Percentiles rank a stretch among this genome's conserved stretches.
phyloP scores from a whole-genome alignment of 2,888 invertebrate genomes.

The Cremastobaeus sp. region DNA sequence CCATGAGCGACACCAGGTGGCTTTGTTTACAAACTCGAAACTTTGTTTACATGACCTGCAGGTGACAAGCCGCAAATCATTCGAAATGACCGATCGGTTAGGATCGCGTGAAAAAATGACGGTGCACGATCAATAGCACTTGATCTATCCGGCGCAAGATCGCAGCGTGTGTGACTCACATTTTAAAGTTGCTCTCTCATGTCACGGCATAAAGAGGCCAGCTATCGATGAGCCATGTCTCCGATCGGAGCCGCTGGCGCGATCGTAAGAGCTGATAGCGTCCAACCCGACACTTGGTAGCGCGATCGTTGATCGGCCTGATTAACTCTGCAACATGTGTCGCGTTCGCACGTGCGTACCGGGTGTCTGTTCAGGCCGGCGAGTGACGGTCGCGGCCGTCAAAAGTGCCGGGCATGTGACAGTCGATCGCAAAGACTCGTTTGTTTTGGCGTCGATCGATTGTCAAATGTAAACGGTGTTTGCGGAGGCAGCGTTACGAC shows the following conservation, averaged over 20 bases:
- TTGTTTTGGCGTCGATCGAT: conserved; percentile 31
- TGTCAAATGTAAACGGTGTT: conserved; percentile 39
- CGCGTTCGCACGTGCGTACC: not conserved
- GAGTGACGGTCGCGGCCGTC: not conserved
- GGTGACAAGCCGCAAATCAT: not conserved
- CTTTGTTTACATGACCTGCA: conserved; percentile 3
- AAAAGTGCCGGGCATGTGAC: not conserved
- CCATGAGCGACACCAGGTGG: not conserved
- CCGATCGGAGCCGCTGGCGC: conserved; percentile 10
- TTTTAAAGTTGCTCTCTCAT: conserved; percentile 72
- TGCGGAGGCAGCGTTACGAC: conserved; percentile 58
- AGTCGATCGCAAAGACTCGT: conserved; percentile 6
- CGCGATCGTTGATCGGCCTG: too few relatives aligned
- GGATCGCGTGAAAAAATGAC: not conserved
- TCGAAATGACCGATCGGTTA: not conserved
- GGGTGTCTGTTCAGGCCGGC: too few relatives aligned
- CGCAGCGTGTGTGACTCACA: conserved; percentile 67
- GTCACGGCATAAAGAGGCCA: conserved; percentile 65
- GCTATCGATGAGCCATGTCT: conserved; percentile 63
- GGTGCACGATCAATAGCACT: too few relatives aligned
- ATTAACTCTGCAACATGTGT: too few relatives aligned
- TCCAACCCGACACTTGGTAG: conserved; percentile 14
- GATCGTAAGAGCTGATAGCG: conserved; percentile 4
- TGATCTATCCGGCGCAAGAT: too few relatives aligned
- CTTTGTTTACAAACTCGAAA: conserved; percentile 27